Percentiles rank a stretch among this genome's conserved stretches.
phyloP scores from a whole-genome alignment of 53 echinoderm and acorn worm genomes.

The Stichopus horrens region DNA sequence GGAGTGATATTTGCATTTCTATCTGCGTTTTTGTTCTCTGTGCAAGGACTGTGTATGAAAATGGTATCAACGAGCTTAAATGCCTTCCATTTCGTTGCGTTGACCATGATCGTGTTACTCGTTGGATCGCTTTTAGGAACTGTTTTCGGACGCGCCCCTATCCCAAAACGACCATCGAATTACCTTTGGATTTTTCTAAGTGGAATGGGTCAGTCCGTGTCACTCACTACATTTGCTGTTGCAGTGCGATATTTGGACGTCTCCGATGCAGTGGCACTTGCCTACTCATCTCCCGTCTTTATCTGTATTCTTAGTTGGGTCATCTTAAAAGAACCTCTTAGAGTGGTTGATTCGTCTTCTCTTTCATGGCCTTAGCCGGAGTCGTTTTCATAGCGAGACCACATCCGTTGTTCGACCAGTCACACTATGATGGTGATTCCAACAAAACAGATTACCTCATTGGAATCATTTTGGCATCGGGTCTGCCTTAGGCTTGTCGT shows the following conservation, averaged over 20 bases:
- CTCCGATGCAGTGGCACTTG: slow-evolving; percentile 2
- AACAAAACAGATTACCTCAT: not conserved
- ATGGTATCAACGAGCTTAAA: not conserved
- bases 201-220: not conserved
- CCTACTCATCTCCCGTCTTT: not conserved
- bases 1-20: not conserved
- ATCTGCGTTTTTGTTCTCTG: not conserved
- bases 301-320: not conserved
- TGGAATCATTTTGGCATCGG: not conserved
- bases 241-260: not conserved
- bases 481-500: not conserved
- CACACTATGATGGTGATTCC: not conserved
- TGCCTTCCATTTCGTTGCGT: not conserved
- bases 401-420: not conserved
- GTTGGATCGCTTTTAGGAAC: not conserved
- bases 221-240: not conserved
- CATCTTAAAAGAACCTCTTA: slow-evolving; percentile 14
- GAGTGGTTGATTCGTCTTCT: not conserved
- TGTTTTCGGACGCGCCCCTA: not conserved
- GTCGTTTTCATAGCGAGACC: slow-evolving; percentile 32
- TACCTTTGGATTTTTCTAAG: slow-evolving; percentile 21
- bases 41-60: not conserved
- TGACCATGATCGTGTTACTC: not conserved
- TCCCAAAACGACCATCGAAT: not conserved
- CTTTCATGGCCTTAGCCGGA: not conserved